Evolutionary conservation across 1,140 invertebrate genomes (phyloP).

Genomic region (Thrips palmi): DNA sequence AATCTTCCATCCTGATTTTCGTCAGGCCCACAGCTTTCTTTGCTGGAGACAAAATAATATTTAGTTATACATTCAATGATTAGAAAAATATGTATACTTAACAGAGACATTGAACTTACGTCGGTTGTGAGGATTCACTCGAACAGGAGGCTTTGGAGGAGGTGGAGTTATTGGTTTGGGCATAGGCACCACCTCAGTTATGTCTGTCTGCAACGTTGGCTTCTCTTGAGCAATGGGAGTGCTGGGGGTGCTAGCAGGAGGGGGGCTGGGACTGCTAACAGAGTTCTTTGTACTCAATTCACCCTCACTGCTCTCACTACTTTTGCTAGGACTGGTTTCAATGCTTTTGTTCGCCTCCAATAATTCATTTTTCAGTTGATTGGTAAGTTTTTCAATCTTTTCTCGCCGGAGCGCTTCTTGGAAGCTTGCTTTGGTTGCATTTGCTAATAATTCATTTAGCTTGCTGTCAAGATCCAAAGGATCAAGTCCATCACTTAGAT

Average conservation of each 20-base stretch:
- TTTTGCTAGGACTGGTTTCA: too few relatives aligned
- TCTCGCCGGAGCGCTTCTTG: too few relatives aligned
- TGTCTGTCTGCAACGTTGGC: too few relatives aligned
- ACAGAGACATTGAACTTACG: neutral
- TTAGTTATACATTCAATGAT: neutral
- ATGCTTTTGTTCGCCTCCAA: too few relatives aligned
- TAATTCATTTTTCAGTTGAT: too few relatives aligned
- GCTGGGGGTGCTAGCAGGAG: too few relatives aligned
- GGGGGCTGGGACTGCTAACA: too few relatives aligned
- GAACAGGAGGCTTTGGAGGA: neutral
- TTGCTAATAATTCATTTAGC: conserved; percentile 7
- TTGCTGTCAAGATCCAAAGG: neutral
- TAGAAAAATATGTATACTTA: neutral
- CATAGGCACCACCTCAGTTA: neutral
- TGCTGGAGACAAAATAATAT: conserved; percentile 12
- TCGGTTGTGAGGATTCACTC: neutral
- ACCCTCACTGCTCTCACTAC: too few relatives aligned
- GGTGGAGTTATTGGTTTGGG: neutral
- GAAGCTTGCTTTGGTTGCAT: neutral
- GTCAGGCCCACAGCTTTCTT: conserved; percentile 18
- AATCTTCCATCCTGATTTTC: conserved; percentile 20
- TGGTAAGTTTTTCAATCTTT: too few relatives aligned
- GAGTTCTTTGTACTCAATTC: too few relatives aligned
- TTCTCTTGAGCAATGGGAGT: too few relatives aligned
- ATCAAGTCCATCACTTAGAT: conserved; percentile 1